These are phyloP conservation scores for Chiroxiphia lanceolata DNA, from an alignment of 2,797 vertebrate genomes.

Conservation along the genomic window DNA sequence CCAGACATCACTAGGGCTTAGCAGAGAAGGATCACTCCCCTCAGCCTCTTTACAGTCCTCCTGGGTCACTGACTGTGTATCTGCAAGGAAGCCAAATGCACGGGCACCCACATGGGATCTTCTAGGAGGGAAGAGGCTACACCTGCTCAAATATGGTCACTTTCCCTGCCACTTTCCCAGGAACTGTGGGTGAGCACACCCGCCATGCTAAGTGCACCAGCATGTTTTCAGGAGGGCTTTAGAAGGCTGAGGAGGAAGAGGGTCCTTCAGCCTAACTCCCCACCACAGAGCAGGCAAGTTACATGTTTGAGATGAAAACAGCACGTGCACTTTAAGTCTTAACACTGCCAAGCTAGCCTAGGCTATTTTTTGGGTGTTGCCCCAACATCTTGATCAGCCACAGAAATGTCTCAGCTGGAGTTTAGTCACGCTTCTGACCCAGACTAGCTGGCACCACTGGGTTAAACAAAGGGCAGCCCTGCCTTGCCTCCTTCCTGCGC, in stretches of 20 bases:
- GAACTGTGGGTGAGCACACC: not conserved
- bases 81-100: not conserved
- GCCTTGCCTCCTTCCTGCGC: slow-evolving; percentile 44
- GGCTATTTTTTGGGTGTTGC: slow-evolving; percentile 63
- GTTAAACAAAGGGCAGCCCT: slow-evolving; percentile 67
- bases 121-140: not conserved
- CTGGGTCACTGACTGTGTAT: not conserved
- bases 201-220: rapidly evolving
- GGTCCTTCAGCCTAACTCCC: not conserved
- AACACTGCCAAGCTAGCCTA: not conserved
- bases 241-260: not conserved
- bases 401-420: slow-evolving; percentile 59
- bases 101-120: rapidly evolving
- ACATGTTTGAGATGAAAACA: not conserved
- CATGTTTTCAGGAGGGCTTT: not conserved
- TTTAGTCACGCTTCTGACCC: slow-evolving; percentile 63
- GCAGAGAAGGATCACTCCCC: not conserved
- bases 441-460: slow-evolving; percentile 69
- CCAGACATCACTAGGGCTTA: not conserved
- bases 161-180: not conserved
- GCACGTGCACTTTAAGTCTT: not conserved
- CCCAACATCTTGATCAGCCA: slow-evolving; percentile 62
- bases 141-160: rapidly evolving
- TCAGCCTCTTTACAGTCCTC: not conserved
- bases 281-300: not conserved